A percentile compares a stretch with the other conserved stretches of the same genome.
Conservation (phyloP, 2,113 vertebrate species). For the Atlantisia rogersi region DNA sequence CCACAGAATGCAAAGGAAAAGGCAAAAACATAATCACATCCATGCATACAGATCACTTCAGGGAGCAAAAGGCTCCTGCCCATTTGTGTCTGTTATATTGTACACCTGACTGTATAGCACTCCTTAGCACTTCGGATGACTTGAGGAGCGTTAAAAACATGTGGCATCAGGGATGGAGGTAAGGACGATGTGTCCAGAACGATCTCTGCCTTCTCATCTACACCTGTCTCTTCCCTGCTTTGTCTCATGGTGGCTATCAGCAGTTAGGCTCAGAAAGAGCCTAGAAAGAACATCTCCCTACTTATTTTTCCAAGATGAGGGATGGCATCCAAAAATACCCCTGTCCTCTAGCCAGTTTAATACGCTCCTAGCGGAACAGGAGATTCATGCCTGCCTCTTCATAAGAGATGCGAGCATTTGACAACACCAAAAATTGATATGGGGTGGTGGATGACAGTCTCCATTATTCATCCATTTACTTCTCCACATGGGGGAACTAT, state of each 20-base stretch:
- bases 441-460: not conserved
- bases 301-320: not conserved
- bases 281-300: not conserved
- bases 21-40: not conserved
- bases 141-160: not conserved
- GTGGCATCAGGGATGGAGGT: not conserved
- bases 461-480: not conserved
- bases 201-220: not conserved
- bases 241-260: not conserved
- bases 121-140: not conserved
- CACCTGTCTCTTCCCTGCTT: not conserved
- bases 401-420: not conserved
- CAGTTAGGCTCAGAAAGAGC: not conserved
- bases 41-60: not conserved
- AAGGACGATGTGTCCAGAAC: not conserved
- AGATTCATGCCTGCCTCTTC: not conserved
- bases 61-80: not conserved
- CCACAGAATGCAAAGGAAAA: not conserved
- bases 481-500: not conserved
- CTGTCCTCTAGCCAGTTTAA: not conserved
- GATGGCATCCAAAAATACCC: not conserved
- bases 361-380: not conserved
- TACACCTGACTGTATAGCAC: not conserved
- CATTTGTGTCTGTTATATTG: not conserved
- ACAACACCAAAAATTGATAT: not conserved